phyloP scores from a whole-genome alignment of 2,797 vertebrate genomes.

The Pseudomugil gertrudae region DNA sequence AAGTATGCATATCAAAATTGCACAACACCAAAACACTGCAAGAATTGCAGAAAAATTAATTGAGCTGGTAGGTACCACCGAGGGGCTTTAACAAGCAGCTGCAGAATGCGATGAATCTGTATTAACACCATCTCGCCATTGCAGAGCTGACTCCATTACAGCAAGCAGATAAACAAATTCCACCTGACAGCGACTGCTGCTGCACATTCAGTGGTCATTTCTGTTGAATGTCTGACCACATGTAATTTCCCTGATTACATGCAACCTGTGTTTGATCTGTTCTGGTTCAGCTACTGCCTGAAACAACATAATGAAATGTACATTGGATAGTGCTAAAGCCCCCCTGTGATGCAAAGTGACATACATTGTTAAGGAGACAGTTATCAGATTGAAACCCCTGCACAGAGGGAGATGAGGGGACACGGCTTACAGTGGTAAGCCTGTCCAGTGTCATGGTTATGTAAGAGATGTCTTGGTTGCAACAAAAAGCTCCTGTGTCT shows the following conservation, averaged over 20 bases:
- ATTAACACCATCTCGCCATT: constrained; percentile 22
- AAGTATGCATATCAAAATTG: constrained; percentile 7
- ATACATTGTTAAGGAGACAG: constrained; percentile 1
- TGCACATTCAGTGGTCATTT: constrained; percentile 1
- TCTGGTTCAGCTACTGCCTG: constrained; percentile 3
- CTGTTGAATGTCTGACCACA: constrained; percentile 1
- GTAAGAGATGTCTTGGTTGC: constrained; percentile 45
- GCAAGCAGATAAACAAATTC: constrained; percentile 3
- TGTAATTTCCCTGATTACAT: not conserved
- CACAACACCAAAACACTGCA: constrained; percentile 18
- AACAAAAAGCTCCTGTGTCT: constrained; percentile 45
- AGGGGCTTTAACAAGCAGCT: constrained; percentile 29
- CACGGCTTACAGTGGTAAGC: constrained; percentile 15
- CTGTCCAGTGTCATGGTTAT: constrained; percentile 45
- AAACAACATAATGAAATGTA: constrained; percentile 5
- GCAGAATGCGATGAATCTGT: constrained; percentile 23
- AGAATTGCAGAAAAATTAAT: constrained; percentile 36
- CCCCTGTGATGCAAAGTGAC: not conserved
- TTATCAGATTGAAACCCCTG: constrained; percentile 9
- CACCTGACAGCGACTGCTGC: constrained; percentile 7
- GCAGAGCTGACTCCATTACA: constrained; percentile 15
- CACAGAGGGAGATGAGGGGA: constrained; percentile 22
- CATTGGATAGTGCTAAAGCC: constrained; percentile 7
- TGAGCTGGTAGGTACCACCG: constrained; percentile 8
- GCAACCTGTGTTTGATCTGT: not conserved